A percentile compares a stretch with the other conserved stretches of the same genome.
phyloP scores from a whole-genome alignment of 2,113 vertebrate species.

The Platichthys stellatus region DNA sequence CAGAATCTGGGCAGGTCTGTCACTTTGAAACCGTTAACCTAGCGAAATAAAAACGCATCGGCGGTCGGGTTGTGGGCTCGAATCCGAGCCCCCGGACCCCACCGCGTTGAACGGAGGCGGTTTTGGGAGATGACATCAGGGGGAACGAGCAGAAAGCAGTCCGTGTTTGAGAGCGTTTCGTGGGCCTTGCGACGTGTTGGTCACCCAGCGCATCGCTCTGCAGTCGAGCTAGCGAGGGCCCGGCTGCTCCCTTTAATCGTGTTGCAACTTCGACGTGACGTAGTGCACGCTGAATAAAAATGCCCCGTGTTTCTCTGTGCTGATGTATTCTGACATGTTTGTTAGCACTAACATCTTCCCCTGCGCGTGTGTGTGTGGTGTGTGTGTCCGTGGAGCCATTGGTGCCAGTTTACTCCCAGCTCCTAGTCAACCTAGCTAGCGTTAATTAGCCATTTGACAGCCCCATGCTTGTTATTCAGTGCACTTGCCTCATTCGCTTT shows the following conservation, averaged over 20 bases:
- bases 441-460: slow-evolving; percentile 71
- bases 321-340: not conserved
- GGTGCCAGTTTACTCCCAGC: slow-evolving; percentile 36
- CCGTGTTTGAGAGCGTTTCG: slow-evolving; percentile 42
- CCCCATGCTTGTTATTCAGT: slow-evolving; percentile 57
- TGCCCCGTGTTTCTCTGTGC: not conserved
- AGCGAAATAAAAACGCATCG: slow-evolving; percentile 42
- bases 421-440: slow-evolving; percentile 39
- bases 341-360: not conserved
- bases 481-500: slow-evolving; percentile 33
- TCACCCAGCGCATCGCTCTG: slow-evolving; percentile 42
- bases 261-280: slow-evolving; percentile 53
- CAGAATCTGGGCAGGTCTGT: slow-evolving; percentile 91
- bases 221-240: slow-evolving; percentile 69
- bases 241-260: slow-evolving; percentile 28
- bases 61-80: rapidly evolving
- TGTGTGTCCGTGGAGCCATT: slow-evolving; percentile 11
- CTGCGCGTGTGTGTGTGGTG: not conserved
- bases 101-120: not conserved
- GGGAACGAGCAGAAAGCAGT: slow-evolving; percentile 41
- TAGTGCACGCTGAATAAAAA: slow-evolving; percentile 11
- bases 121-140: slow-evolving; percentile 69
- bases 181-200: slow-evolving; percentile 73
- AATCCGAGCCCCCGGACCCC: not conserved
- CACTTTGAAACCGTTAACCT: slow-evolving; percentile 29